Base-by-base conservation (phyloP, 1,140 invertebrate genomes). In the Philopotamus ludificatus region DNA sequence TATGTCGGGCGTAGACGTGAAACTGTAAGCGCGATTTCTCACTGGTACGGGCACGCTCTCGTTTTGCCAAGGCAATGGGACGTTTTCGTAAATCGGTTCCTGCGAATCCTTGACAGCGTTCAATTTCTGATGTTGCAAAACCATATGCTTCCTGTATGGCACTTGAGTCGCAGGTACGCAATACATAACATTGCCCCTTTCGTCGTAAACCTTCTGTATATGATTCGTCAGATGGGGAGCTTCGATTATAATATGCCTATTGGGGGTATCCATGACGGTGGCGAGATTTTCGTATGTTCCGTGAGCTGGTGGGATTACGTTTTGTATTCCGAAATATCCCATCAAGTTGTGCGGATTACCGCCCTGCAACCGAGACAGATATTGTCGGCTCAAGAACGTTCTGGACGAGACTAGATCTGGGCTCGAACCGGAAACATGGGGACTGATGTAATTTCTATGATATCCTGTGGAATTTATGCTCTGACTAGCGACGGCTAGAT, bases 81-180 rank as follows among this genome's bases (percentile, higher is more conserved):
- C 86, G 70, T 91, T 91, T 73, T 91, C 89, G 73, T 91, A 91
- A 62, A 91, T 91, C 1, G 89, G 89, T 73, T 91, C 89, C 18
- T 81, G 79, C 0, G 82, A 76, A 66, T 80, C 79, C 25, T 72
- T 77, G 16, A 77, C 49, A 7, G 72, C 66, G 44, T 74, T 70
- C 18, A 73, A 49, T 57, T 77, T 77, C 55, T 80, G 78, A n/a
- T 79, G 76, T 2, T 80, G 80, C 8, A 83, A 65, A 25, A 83
- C 79, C 62, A 82, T 72, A 70, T 81, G 76, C 64, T 78, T 72
- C 70, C 76, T 75, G 66, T 78, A 81, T 4, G 81, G 79, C 54
- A 82, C 69, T 68, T 81, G 76, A 61, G 81, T 80, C 67, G 81
- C 78, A 1, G 81, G 83, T 79, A 83, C 80, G 25, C 82, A 83